Conservation (phyloP, 2,888 invertebrate species). For the Crossocerus cetratus region DNA sequence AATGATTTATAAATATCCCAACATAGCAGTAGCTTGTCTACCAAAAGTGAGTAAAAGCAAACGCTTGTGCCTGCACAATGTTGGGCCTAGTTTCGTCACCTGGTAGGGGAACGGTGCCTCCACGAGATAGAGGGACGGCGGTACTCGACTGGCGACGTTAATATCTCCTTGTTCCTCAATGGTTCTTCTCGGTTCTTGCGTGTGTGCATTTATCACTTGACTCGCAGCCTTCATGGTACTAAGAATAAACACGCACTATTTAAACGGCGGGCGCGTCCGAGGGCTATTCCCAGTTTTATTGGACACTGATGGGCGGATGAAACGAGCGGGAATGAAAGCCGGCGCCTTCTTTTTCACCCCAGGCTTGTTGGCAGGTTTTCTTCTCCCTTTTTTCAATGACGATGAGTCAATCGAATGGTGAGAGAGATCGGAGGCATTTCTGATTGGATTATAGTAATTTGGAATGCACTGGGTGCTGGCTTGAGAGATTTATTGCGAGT, state of each 20-base stretch:
- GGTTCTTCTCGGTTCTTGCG: not conserved
- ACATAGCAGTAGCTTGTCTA: no score
- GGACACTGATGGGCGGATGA: not conserved
- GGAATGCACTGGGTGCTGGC: no score
- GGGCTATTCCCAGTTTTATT: slow-evolving; percentile 1
- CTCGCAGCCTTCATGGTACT: not conserved
- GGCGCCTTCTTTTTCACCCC: not conserved
- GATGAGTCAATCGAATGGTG: no score
- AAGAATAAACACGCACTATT: not conserved
- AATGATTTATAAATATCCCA: no score
- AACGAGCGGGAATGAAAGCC: not conserved
- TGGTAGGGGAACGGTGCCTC: no score
- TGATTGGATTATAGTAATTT: no score
- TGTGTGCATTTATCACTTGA: slow-evolving; percentile 1
- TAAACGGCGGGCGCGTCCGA: not conserved
- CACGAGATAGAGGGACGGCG: no score
- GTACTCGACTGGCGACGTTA: not conserved
- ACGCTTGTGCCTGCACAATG: no score
- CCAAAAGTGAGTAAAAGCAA: no score
- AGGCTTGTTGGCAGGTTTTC: not conserved
- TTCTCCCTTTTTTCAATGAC: no score
- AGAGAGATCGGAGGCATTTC: not conserved
- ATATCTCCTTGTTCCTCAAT: not conserved
- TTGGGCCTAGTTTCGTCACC: no score
- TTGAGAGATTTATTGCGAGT: not conserved